These are phyloP conservation scores for Thalpophila matura DNA, from an alignment of 2,888 invertebrate genomes.

Conservation along the genomic window DNA sequence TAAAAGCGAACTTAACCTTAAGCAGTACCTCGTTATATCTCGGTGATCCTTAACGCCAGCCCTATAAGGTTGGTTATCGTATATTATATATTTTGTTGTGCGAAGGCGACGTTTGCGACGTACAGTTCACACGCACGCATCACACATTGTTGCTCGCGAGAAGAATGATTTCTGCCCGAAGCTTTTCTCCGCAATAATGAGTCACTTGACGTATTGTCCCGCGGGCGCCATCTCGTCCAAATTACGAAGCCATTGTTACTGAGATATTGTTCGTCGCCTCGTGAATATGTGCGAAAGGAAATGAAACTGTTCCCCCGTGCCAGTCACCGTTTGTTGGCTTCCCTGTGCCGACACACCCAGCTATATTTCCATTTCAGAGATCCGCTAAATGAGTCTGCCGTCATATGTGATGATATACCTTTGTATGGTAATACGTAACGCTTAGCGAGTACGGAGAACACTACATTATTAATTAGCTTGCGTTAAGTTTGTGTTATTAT, in stretches of 20 bases:
- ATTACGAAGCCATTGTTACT: slow-evolving; percentile 87
- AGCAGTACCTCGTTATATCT: slow-evolving; percentile 19
- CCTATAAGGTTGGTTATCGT: slow-evolving; percentile 25
- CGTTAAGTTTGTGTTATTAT: slow-evolving; percentile 30
- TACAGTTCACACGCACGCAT: slow-evolving; percentile 72
- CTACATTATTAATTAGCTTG: slow-evolving; percentile 52
- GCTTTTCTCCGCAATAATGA: slow-evolving; percentile 86
- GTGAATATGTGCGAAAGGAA: slow-evolving; percentile 88
- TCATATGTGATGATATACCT: slow-evolving; percentile 52
- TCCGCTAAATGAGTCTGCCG: slow-evolving; percentile 61
- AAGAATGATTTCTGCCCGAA: slow-evolving; percentile 82
- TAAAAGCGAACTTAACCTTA: slow-evolving; percentile 44
- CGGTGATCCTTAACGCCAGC: slow-evolving; percentile 16
- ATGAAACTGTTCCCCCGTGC: slow-evolving; percentile 83
- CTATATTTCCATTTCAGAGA: slow-evolving; percentile 67
- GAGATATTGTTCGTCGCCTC: slow-evolving; percentile 86
- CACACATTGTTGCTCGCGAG: slow-evolving; percentile 75
- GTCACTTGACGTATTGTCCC: slow-evolving; percentile 88
- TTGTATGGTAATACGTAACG: slow-evolving; percentile 49
- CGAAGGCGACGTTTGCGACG: slow-evolving; percentile 45
- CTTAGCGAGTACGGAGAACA: slow-evolving; percentile 38
- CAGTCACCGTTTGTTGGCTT: slow-evolving; percentile 76
- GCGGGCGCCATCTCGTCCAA: slow-evolving; percentile 84
- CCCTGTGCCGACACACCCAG: slow-evolving; percentile 63
- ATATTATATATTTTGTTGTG: slow-evolving; percentile 4